Evolutionary conservation across 2,797 vertebrate species (phyloP), one percentile per base, ranked within the genome.

Genomic region (Artibeus lituratus): DNA sequence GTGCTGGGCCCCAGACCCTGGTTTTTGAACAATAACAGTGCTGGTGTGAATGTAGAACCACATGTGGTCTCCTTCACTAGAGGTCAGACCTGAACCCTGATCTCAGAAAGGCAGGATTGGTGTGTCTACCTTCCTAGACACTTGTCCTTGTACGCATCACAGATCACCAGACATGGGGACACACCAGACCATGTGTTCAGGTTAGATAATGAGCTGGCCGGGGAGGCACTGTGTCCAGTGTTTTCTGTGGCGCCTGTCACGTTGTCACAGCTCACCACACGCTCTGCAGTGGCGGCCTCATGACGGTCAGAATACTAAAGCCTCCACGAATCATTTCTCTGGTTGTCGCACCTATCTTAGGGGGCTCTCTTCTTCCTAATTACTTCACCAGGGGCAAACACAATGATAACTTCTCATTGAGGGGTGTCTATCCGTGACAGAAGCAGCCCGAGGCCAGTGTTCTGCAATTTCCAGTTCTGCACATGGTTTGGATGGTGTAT

Each of bases 181-280:
- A 73, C n/a, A 37, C 19, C 69, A 39, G 44, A 51, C 87, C 78
- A 3, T 92, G 88, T 96, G 73, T 74, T 94, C 92, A 96, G 96
- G n/a, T 78, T 94, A 97, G 97, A 96, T 74, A 94, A 96, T 92
- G 86, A 96, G 97, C 95, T 96, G 73, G 19, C 81, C 2, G 73
- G 97, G 97, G 95, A 97, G 97, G 93, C 92, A 53, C 94, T 51
- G 35, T 88, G 94, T 97, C 92, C 94, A 0, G 86, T 89, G 91
- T 96, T 94, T 47, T 94, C 73, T 97, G 95, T 94, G 91, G 73
- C 87, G 42, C 85, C 59, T 91, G 26, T 92, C 90, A 24, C 81
- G 77, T 80, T 91, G 92, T 96, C 88, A 83, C 92, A 94, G 87
- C 72, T 96, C 94, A 97, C 94, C 95, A 97, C 97, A 97, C 29